A percentile compares a stretch with the other conserved stretches of the same genome.
phyloP scores from a whole-genome alignment of 1,140 invertebrate genomes.

The Nautilus pompilius region DNA sequence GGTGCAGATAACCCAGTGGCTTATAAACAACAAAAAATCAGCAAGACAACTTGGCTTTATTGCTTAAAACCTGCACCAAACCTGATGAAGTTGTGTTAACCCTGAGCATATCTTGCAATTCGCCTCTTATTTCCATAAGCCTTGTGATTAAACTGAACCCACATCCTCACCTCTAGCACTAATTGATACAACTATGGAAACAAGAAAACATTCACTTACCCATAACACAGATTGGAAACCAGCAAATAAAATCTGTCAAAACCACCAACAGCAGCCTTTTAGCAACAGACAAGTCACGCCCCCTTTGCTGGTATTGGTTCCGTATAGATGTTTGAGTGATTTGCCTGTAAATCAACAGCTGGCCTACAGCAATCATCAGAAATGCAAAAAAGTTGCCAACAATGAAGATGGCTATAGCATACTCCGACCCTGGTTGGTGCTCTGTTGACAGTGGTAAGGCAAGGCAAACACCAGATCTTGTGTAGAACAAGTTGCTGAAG shows the following conservation, averaged over 20 bases:
- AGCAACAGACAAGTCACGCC: conserved; percentile 21
- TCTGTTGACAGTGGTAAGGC: conserved; percentile 20
- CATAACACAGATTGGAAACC: conserved; percentile 32
- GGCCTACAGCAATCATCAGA: conserved; percentile 23
- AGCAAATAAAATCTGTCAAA: conserved; percentile 25
- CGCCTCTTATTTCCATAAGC: too few relatives aligned
- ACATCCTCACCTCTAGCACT: too few relatives aligned
- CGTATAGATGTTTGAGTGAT: neutral
- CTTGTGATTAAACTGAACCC: too few relatives aligned
- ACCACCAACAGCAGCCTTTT: conserved; percentile 25
- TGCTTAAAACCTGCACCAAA: too few relatives aligned
- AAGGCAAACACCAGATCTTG: conserved; percentile 24
- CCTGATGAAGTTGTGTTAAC: too few relatives aligned
- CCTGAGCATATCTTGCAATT: too few relatives aligned
- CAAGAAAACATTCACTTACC: conserved; percentile 12
- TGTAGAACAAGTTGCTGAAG: conserved; percentile 20
- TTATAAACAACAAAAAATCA: too few relatives aligned
- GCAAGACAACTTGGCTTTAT: too few relatives aligned
- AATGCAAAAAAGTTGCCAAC: conserved; percentile 23
- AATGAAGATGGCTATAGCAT: conserved; percentile 20
- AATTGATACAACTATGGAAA: too few relatives aligned
- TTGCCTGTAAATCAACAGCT: conserved; percentile 18
- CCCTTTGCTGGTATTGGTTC: neutral
- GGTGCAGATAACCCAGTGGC: too few relatives aligned
- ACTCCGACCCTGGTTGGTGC: conserved; percentile 18